A percentile compares a stretch with the other conserved stretches of the same genome.
Conservation (phyloP, 2,113 vertebrate species). For the Charina bottae region DNA sequence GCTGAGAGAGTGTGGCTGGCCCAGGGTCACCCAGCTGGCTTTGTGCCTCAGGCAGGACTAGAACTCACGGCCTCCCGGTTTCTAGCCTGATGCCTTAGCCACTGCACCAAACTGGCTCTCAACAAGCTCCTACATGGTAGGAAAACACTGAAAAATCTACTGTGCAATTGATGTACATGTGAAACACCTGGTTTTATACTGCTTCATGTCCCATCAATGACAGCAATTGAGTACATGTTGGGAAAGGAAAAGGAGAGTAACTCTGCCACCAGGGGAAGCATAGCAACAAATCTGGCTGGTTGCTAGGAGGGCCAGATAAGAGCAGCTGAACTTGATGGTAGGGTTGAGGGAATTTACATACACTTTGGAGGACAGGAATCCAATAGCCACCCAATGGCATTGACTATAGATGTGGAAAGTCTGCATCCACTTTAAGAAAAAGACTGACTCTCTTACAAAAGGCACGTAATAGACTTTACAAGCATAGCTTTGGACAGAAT, state of each 20-base stretch:
- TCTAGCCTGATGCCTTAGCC: too few relatives aligned
- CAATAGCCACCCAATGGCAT: neutral
- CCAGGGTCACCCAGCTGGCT: too few relatives aligned
- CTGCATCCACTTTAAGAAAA: neutral
- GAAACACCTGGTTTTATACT: constrained; percentile 10
- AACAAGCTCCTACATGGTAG: constrained; percentile 60
- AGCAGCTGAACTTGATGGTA: fast-evolving
- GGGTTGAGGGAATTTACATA: neutral
- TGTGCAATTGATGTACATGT: constrained; percentile 45
- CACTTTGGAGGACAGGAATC: neutral
- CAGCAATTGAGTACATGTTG: neutral
- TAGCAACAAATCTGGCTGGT: neutral
- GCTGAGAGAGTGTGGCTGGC: too few relatives aligned
- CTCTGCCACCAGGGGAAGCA: neutral
- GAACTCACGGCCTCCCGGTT: too few relatives aligned
- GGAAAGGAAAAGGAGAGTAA: neutral
- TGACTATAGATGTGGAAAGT: neutral
- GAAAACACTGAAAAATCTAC: constrained; percentile 37
- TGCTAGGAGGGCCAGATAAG: neutral
- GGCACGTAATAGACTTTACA: neutral
- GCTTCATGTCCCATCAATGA: neutral
- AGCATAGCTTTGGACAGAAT: neutral
- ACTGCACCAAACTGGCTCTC: too few relatives aligned
- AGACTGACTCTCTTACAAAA: neutral
- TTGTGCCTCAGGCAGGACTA: too few relatives aligned